Base-by-base conservation (phyloP, 2,888 invertebrate species). In the Sphinx pinastri region DNA sequence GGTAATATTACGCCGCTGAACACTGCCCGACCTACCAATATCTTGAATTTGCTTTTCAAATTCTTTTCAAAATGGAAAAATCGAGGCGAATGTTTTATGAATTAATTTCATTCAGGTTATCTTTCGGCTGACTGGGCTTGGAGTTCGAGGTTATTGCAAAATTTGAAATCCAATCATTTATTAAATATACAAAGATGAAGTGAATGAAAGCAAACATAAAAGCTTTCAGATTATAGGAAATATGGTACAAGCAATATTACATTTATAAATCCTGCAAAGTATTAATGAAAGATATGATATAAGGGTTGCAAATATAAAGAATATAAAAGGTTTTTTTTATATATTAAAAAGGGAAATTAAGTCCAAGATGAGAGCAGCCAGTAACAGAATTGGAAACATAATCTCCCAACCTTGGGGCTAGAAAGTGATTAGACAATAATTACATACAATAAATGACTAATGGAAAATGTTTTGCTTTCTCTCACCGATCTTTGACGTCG, bases 1-100 rank as follows among this genome's bases (percentile, higher is more conserved):
- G 75, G 77, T 80, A 79, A 84, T 85, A 83, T 83, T 72, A 73
- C 76, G 72, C 72, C 72, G 70, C 73, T 73, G 76, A 75, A 75
- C 74, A 63, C 58, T 70, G 72, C 73, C 71, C 70, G 74, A 70
- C 73, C 75, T 68, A 70, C 72, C 77, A 77, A 79, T 82, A 84
- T 81, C 74, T 75, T 72, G 66, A 69, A 71, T 71, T 76, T 76
- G 69, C 73, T 58, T 75, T 72, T 71, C 73, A 75, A 77, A 72
- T 73, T 60, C 25, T 16, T 54, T 69, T 14, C 68, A 67, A 71
- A 73, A 71, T 49, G 47, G 63, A 63, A 63, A 63, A 63, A 25
- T 47, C 63, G 19, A 49, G 13, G 49, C 47, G 19, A 63, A 19
- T 63, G 63, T 19, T 63, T 63, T 49, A 63, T 63, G 63, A 63